Percentiles rank a stretch among this genome's conserved stretches.
Conservation (phyloP, 2,888 invertebrate genomes). For the Toxonevra muliebris region DNA sequence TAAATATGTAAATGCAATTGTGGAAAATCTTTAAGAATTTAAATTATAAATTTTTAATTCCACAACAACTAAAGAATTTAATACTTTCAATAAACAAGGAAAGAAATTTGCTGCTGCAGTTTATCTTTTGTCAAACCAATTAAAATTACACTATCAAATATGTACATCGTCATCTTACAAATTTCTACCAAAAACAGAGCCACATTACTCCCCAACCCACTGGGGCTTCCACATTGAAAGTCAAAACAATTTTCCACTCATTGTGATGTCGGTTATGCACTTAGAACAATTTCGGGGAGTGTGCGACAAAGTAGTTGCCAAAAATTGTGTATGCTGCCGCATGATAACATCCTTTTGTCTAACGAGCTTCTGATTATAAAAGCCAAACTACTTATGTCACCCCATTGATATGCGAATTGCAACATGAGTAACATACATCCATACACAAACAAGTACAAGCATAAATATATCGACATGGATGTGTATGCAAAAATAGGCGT, state of each 20-base stretch:
- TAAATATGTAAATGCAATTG: no score
- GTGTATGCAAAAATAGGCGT: no score
- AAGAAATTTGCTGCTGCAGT: no score
- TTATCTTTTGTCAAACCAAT: conserved; percentile 30
- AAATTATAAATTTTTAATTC: no score
- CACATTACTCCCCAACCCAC: no score
- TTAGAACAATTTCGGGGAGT: neutral
- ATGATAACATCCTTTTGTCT: neutral
- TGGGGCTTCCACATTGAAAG: no score
- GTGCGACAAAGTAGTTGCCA: neutral
- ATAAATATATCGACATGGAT: no score
- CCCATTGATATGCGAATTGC: neutral
- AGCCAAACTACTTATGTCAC: conserved; percentile 26
- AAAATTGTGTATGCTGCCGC: neutral
- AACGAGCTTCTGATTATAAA: conserved; percentile 4
- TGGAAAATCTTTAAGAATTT: no score
- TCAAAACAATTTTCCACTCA: neutral
- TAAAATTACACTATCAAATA: conserved; percentile 43
- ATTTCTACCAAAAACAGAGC: conserved; percentile 24
- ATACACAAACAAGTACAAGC: conserved; percentile 7
- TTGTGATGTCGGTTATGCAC: no score
- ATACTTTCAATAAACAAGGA: no score
- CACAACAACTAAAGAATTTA: no score
- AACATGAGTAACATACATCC: neutral
- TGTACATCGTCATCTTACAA: conserved; percentile 42